phyloP scores from a whole-genome alignment of 2,113 vertebrate species.

The Cisticola juncidis region DNA sequence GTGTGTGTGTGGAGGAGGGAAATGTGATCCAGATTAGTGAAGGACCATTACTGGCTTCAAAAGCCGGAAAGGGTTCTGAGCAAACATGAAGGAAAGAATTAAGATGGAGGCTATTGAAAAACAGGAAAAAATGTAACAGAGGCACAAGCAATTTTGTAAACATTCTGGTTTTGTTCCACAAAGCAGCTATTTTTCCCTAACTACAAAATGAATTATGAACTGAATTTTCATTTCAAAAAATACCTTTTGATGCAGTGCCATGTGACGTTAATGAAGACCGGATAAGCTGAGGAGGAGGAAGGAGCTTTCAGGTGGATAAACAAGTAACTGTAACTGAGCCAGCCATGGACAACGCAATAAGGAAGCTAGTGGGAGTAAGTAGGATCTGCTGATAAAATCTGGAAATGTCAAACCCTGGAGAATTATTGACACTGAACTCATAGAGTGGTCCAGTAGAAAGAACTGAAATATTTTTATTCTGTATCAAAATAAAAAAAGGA shows the following conservation, averaged over 20 bases:
- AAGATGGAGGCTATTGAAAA: background rate
- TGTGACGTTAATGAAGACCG: background rate
- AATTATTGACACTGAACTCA: background rate
- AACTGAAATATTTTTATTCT: background rate
- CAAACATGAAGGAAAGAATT: background rate
- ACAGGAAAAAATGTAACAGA: background rate
- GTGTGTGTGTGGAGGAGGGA: background rate
- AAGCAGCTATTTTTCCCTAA: background rate
- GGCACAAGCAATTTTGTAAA: background rate
- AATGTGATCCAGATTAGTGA: background rate
- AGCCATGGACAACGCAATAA: background rate
- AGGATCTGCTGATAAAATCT: slow-evolving; percentile 12
- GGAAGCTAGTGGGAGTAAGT: slow-evolving; percentile 27
- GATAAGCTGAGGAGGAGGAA: background rate
- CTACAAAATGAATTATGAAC: background rate
- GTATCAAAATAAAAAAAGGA: background rate
- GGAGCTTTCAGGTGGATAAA: background rate
- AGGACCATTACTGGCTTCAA: background rate
- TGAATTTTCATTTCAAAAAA: background rate
- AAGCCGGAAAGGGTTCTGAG: background rate
- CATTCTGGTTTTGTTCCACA: background rate
- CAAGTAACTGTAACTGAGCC: background rate
- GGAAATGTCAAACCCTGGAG: background rate
- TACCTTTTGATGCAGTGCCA: background rate
- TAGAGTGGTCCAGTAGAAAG: background rate